Percentiles rank a stretch among this genome's conserved stretches.
These are phyloP conservation scores for Poecilia latipinna DNA, from an alignment of 2,113 vertebrate species.

Conservation along the genomic window DNA sequence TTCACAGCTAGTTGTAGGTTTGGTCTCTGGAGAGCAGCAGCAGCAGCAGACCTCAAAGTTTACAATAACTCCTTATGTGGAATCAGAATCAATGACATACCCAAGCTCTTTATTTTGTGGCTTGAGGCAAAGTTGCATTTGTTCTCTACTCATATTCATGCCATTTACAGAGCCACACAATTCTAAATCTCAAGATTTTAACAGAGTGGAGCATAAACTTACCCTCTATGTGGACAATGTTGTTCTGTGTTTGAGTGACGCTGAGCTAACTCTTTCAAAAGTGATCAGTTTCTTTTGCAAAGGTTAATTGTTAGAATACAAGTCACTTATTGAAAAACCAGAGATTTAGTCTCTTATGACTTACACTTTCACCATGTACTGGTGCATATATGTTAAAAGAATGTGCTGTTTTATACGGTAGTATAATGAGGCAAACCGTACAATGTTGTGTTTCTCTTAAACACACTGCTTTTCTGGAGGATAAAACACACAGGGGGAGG, in stretches of 20 bases:
- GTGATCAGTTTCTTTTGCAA: too few relatives aligned
- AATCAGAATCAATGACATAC: background rate
- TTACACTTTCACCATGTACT: conserved; percentile 31
- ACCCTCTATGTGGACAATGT: too few relatives aligned
- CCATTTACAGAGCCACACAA: too few relatives aligned
- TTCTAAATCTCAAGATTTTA: too few relatives aligned
- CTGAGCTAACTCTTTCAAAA: too few relatives aligned
- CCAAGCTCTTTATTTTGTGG: background rate
- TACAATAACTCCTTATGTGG: background rate
- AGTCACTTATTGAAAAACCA: background rate
- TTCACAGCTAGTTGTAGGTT: too few relatives aligned
- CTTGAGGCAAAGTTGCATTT: background rate
- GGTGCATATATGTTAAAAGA: conserved; percentile 40
- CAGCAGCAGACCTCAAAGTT: background rate
- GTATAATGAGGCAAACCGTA: conserved; percentile 66
- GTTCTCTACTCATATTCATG: too few relatives aligned
- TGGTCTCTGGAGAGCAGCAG: too few relatives aligned
- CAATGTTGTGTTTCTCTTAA: conserved; percentile 69
- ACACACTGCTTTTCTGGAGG: conserved; percentile 52
- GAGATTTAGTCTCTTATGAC: background rate
- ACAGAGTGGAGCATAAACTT: too few relatives aligned
- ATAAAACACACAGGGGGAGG: conserved; percentile 60
- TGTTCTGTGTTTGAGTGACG: too few relatives aligned
- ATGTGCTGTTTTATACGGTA: conserved; percentile 70
- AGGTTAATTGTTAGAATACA: background rate